Evolutionary conservation across 2,797 vertebrate genomes (phyloP).

Genomic region (Podargus strigoides): DNA sequence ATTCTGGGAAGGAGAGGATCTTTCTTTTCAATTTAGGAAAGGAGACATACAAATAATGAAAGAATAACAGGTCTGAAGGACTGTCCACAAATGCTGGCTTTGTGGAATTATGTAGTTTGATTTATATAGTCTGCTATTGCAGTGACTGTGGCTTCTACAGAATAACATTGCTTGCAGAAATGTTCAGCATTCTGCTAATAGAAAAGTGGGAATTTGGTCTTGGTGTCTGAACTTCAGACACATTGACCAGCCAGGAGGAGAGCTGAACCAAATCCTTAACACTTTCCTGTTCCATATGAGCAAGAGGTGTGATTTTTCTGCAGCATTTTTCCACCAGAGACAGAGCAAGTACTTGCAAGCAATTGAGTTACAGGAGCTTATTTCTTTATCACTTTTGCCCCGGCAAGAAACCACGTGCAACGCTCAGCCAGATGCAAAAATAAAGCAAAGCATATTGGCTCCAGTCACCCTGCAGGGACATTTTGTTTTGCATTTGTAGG

Average conservation of each 20-base stretch:
- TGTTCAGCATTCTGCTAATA: rapidly evolving
- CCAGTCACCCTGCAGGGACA: conserved; percentile 33
- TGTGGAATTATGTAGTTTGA: not conserved
- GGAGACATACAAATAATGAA: not conserved
- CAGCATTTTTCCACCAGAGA: not conserved
- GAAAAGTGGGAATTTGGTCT: not conserved
- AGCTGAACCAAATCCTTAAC: not conserved
- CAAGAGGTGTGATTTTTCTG: not conserved
- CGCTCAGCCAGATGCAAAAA: conserved; percentile 20
- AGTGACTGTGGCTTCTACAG: not conserved
- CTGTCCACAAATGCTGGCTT: not conserved
- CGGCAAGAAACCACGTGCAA: not conserved
- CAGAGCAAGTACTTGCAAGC: not conserved
- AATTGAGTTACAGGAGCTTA: not conserved
- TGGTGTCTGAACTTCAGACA: not conserved
- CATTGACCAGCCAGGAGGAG: not conserved
- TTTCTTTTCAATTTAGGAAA: not conserved
- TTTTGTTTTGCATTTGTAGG: conserved; percentile 4
- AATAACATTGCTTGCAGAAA: not conserved
- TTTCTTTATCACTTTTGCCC: conserved; percentile 20
- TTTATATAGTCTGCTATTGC: not conserved
- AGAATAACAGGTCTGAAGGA: not conserved
- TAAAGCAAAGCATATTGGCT: not conserved
- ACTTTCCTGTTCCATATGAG: not conserved
- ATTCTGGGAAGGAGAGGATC: not conserved